Evolutionary conservation across 2,113 vertebrate genomes (phyloP).

Genomic region (Morone saxatilis): DNA sequence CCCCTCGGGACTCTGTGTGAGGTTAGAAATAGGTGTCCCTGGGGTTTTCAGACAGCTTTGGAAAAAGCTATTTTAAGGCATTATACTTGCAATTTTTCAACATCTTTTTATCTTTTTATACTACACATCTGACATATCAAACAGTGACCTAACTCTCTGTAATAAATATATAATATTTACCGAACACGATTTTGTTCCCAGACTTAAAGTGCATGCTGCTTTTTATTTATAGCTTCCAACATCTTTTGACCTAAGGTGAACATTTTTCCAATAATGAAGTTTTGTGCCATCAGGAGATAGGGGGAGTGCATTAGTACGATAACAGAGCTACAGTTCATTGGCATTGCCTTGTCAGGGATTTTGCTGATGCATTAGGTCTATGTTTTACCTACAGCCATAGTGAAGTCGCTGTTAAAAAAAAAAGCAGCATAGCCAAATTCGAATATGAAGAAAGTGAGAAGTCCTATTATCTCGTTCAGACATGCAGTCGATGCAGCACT

Average conservation of each 20-base stretch:
- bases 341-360: conserved; percentile 42
- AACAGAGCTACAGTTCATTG: conserved; percentile 38
- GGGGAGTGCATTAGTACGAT: conserved; percentile 52
- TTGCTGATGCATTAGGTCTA: conserved; percentile 44
- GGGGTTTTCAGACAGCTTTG: conserved; percentile 42
- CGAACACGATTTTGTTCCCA: background rate
- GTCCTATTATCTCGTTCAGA: conserved; percentile 8
- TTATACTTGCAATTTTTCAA: background rate
- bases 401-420: conserved; percentile 30
- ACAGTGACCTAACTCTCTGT: background rate
- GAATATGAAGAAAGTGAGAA: conserved; percentile 21
- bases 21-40: conserved; percentile 54
- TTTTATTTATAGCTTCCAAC: conserved; percentile 31
- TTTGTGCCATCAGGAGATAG: conserved; percentile 41
- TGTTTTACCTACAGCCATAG: conserved; percentile 33
- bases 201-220: conserved; percentile 9
- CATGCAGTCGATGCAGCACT: conserved; percentile 21
- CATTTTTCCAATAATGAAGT: conserved; percentile 54
- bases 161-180: conserved; percentile 14
- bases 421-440: conserved; percentile 27
- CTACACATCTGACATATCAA: conserved; percentile 24
- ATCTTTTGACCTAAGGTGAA: conserved; percentile 52
- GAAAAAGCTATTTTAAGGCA: conserved; percentile 42
- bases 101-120: background rate
- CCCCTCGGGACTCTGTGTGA: conserved; percentile 52